A percentile compares a stretch with the other conserved stretches of the same genome.
Evolutionary conservation across 2,888 invertebrate genomes (phyloP).

Genomic region (Myathropa florea): DNA sequence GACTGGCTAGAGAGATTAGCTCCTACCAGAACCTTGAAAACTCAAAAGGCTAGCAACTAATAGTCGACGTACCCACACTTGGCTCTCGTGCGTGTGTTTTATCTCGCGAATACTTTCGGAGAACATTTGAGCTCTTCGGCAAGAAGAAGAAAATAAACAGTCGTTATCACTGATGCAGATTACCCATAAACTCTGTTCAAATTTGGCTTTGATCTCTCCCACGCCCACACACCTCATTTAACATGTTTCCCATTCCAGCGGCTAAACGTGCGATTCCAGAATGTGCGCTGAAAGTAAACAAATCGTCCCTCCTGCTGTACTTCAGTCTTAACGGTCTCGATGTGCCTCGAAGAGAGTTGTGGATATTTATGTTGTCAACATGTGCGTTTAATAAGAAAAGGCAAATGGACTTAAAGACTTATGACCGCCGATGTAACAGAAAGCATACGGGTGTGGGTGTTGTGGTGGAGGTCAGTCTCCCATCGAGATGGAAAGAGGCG

Average conservation of each 20-base stretch:
- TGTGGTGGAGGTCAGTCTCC: no score
- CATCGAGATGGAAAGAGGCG: no score
- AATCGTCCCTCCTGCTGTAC: not conserved
- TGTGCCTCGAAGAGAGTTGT: not conserved
- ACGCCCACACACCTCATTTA: not conserved
- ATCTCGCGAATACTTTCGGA: not conserved
- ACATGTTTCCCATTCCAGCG: not conserved
- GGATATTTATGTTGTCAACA: not conserved
- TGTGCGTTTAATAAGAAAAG: not conserved
- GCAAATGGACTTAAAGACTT: not conserved
- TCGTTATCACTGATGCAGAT: not conserved
- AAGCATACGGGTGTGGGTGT: not conserved
- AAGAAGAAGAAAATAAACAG: not conserved
- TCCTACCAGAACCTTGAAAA: no score
- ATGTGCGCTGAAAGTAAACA: not conserved
- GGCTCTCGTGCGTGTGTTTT: not conserved
- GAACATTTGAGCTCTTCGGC: not conserved
- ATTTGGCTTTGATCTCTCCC: not conserved
- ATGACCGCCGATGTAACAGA: not conserved
- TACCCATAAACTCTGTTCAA: not conserved
- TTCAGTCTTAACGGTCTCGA: not conserved
- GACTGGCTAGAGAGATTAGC: no score
- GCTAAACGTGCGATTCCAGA: not conserved
- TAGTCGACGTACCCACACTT: not conserved
- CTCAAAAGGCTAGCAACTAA: not conserved